Evolutionary conservation across 2,797 vertebrate genomes (phyloP), one percentile per base, ranked within the genome.

Genomic region (Poeciliopsis presidionis): DNA sequence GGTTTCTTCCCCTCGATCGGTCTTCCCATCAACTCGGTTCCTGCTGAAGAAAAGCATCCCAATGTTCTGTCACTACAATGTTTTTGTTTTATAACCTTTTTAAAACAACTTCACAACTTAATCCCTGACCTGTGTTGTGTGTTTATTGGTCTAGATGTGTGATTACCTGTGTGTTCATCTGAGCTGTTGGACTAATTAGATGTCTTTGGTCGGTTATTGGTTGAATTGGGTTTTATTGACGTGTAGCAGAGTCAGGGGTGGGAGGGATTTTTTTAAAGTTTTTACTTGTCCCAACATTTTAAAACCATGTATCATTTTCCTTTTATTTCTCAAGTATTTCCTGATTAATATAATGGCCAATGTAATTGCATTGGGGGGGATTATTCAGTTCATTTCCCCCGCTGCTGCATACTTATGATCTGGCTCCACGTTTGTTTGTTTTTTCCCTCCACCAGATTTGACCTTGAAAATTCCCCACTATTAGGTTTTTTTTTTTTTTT

Each of bases 391-490:
- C 0, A 11, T 39, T 30, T 63, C 22, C 25, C 1, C 11, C 4
- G 20, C 36, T 9, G 2, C 22, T 45, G 41, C 12, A 45, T 51
- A 51, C 8, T 36, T 25, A 1, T 41, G 20, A 41, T 67, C 20
- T 6, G 33, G 49, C 33, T 39, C 20, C 43, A 46, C 14, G 45
- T 46, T 47, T 41, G 5, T 47, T 61, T 55, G 5, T 39, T 61
- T 57, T 22, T n/a, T 5, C 39, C 79, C 74, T 4, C 51, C 55
- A 53, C 45, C 41, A 45, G 46, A 82, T 91, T 90, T 95, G 95
- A 96, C 96, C 95, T 95, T 96, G 94, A 95, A 84, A 84, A 75
- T 84, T 28, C 33, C 73, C 86, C 77, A 57, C 70, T 84, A 86
- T 89, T 71, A 86, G 81, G 85, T 84, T 86, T 81, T 84, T 91